Base-by-base conservation (phyloP, 2,888 invertebrate genomes). In the Graphium colonna region DNA sequence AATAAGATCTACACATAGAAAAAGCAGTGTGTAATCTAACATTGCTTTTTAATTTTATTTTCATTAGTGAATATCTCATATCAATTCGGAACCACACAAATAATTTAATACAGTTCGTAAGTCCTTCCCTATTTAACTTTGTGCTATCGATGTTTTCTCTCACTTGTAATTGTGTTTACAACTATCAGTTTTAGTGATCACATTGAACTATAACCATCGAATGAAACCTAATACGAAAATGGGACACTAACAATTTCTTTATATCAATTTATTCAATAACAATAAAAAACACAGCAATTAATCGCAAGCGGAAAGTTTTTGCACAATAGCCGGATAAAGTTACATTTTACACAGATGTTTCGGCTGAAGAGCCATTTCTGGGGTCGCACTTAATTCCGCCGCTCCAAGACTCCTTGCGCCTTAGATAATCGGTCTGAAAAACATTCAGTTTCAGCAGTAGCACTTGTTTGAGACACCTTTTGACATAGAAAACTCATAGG, bases 291-390 rank as follows among this genome's bases (percentile, higher is more conserved):
- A 36, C 10, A 4, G n/a, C 36, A 36, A 36, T 36, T 4, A 36
- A 36, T 40, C 12, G 12, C 40, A 40, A n/a, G 16, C 41, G 1
- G 12, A 12, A 36, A n/a, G 12, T 31, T 3, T 7, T 10, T n/a
- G 4, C 12, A 12, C 36, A 13, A 36, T 36, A n/a, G 36, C 12
- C 5, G 9, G 13, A 12, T 36, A 31, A 10, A 39, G 38, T n/a
- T n/a, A n/a, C n/a, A n/a, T 44, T 41, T 84, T 84, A 90, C 61
- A 90, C 90, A 65, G 90, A 89, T 47, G 90, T 90, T 82, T 90
- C 90, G 62, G 90, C 85, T 17, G 90, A 89, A 3, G 75, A 71
- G 63, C 72, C 77, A 61, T 73, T 79, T 69, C 75, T 81, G 68
- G 75, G 71, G 38, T 82, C 84, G 60, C 67, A 70, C 63, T 81